A percentile compares a stretch with the other conserved stretches of the same genome.
These are phyloP conservation scores for Sclerodermus sp. DNA, from an alignment of 2,888 invertebrate genomes.

Conservation along the genomic window DNA sequence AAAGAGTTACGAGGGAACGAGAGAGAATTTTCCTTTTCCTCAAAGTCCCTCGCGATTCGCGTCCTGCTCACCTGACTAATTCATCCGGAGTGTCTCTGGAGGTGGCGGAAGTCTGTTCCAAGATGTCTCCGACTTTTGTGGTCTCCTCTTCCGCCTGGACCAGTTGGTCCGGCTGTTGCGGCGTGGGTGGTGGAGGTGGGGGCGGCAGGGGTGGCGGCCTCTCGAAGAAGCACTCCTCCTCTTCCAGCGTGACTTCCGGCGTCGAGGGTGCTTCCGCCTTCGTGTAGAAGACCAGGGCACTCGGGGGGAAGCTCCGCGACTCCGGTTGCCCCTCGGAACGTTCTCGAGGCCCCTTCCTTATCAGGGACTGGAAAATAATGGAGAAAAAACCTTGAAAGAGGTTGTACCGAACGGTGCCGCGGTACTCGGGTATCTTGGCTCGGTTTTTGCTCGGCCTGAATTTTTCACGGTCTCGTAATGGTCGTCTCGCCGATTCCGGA, in stretches of 20 bases:
- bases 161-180: conserved; percentile 40
- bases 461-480: too few relatives aligned
- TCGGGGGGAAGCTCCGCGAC: conserved; percentile 73
- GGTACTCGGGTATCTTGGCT: too few relatives aligned
- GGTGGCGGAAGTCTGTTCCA: conserved; percentile 22
- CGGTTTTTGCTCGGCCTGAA: too few relatives aligned
- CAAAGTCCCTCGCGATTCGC: too few relatives aligned
- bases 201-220: conserved; percentile 56
- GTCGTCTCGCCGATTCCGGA: too few relatives aligned
- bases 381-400: too few relatives aligned
- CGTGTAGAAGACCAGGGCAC: conserved; percentile 40
- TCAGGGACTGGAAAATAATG: conserved; percentile 60
- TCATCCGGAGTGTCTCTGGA: conserved; percentile 42
- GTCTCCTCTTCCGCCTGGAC: conserved; percentile 35
- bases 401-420: too few relatives aligned
- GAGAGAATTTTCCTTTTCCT: too few relatives aligned
- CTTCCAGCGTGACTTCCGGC: conserved; percentile 60
- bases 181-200: conserved; percentile 58
- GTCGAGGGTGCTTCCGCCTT: conserved; percentile 55
- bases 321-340: conserved; percentile 66
- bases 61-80: conserved; percentile 40
- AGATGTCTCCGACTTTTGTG: conserved; percentile 29
- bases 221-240: conserved; percentile 63
- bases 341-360: conserved; percentile 64
- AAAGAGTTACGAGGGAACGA: too few relatives aligned